Evolutionary conservation across 2,888 invertebrate genomes (phyloP), one percentile per base, ranked within the genome.

Genomic region (Mythimna ferrago): DNA sequence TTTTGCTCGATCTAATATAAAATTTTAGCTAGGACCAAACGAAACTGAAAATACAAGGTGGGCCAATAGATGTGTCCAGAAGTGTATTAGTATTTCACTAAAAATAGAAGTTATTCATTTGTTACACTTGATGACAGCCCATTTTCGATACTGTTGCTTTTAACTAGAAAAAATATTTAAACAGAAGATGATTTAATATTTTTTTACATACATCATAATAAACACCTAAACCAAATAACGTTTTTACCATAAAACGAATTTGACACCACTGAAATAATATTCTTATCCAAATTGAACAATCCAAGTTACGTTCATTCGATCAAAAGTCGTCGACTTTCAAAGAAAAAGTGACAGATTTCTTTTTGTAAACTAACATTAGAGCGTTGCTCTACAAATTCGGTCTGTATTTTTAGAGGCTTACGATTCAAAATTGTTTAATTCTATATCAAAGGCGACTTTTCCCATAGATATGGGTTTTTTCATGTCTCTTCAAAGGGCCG

Each of bases 251-350:
- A 57, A 66, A 57, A n/a, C 41, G 3, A 4, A 41, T 6, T 19
- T 38, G 19, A 38, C 11, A 35, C 14, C 60, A 44, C 21, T 32
- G 72, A 61, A 48, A 78, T 35, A 71, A 1, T 66, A 48, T 73
- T 66, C 84, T 66, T 76, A 81, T 85, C 82, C 82, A 78, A 60
- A 66, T 44, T 75, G n/a, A 35, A 60, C n/a, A 70, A 78, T 86
- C 84, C 38, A 48, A 74, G 78, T 60, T 57, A 48, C 56, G 51
- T 80, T 64, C 44, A 60, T 76, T 75, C 66, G 65, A 83, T 81
- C 83, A 80, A 79, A 82, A 72, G 73, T 87, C 86, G 86, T 87
- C 87, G 86, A 72, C 83, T 88, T 86, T 83, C 86, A 81, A 85
- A 86, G 82, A 80, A 83, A 84, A 80, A 83, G 76, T 80, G 70